Conservation (phyloP, 2,113 vertebrate species). For the Copsychus sechellarum region DNA sequence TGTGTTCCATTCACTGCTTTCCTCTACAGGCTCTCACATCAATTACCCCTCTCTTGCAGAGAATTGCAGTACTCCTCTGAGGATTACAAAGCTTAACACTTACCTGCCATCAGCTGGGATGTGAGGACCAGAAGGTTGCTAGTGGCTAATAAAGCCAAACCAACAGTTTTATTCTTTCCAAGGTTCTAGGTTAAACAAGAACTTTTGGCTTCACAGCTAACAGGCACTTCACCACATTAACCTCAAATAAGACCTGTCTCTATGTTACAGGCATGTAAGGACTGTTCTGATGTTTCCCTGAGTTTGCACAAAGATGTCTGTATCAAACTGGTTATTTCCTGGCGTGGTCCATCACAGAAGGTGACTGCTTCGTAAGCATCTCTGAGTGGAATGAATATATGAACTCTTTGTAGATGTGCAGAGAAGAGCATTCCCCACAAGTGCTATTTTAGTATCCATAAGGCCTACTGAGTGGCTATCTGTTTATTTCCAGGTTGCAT, state of each 20-base stretch:
- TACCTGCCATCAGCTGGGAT: not conserved
- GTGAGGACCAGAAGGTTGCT: not conserved
- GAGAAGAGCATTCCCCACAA: not conserved
- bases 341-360: not conserved
- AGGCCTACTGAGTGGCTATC: not conserved
- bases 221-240: not conserved
- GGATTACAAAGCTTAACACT: not conserved
- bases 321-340: not conserved
- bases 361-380: not conserved
- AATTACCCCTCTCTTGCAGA: not conserved
- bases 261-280: not conserved
- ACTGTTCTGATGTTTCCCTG: not conserved
- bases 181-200: not conserved
- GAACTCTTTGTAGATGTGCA: fast-evolving
- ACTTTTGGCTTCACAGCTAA: not conserved
- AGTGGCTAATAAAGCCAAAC: not conserved
- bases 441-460: not conserved
- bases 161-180: not conserved
- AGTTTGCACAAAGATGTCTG: not conserved
- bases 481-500: not conserved
- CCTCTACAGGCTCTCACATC: not conserved
- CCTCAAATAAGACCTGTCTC: not conserved
- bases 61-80: not conserved
- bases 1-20: not conserved
- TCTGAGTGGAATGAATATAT: not conserved